Percentiles rank a stretch among this genome's conserved stretches.
Conservation (phyloP, 2,113 vertebrate genomes). For the Chloroceryle aenea region DNA sequence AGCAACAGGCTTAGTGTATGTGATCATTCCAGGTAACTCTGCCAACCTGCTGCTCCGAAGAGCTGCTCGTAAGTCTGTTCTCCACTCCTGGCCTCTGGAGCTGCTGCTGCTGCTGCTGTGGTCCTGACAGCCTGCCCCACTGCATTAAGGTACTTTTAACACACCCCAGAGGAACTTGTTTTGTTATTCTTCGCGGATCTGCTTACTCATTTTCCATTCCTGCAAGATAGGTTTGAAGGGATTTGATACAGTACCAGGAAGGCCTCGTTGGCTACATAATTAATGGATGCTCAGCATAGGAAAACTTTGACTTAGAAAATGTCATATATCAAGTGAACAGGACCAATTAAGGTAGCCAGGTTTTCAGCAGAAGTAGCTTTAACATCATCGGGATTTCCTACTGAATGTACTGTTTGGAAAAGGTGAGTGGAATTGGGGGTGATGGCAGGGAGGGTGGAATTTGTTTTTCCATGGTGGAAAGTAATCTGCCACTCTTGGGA, state of each 20-base stretch:
- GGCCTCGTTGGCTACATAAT: background rate
- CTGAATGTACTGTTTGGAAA: constrained; percentile 52
- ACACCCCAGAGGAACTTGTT: background rate
- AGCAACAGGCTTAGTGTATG: background rate
- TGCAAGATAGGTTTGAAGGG: background rate
- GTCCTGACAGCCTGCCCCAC: background rate
- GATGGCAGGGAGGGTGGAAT: constrained; percentile 35
- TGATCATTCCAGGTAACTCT: background rate
- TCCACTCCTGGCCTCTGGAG: background rate
- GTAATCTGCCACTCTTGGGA: constrained; percentile 55
- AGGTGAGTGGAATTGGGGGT: constrained; percentile 51
- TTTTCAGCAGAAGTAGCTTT: constrained; percentile 56
- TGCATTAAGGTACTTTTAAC: background rate
- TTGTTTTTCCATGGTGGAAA: constrained; percentile 69
- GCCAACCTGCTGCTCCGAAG: background rate
- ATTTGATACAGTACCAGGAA: constrained; percentile 33
- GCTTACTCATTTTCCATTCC: constrained; percentile 28
- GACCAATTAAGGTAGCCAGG: constrained; percentile 29
- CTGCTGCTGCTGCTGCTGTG: background rate
- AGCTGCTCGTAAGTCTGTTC: background rate
- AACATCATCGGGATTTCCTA: constrained; percentile 72
- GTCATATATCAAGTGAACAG: constrained; percentile 41
- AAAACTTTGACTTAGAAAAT: constrained; percentile 32
- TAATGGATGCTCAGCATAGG: constrained; percentile 27
- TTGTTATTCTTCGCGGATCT: background rate